Evolutionary conservation across 2,797 vertebrate species (phyloP), one percentile per base, ranked within the genome.

Genomic region (Salmo trutta): DNA sequence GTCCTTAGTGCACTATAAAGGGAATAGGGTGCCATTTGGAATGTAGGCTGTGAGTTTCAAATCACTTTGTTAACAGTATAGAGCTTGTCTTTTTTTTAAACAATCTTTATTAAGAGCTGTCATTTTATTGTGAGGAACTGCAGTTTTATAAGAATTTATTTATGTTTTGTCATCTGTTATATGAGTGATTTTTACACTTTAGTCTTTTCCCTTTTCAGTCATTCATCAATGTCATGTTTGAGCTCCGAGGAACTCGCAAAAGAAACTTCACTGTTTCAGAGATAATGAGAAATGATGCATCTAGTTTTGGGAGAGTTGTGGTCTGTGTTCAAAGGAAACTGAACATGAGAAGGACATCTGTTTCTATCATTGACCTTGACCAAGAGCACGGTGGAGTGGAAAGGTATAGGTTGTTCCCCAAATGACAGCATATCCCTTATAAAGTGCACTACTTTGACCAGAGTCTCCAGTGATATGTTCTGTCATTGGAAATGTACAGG

Each of bases 161-260:
- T 47, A 12, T 47, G 41, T 47, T 47, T 14, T 47, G 41, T 47
- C 10, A 12, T 47, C 41, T 47, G 10, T 47, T 47, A 47, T 14
- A 47, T 47, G 10, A 47, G 12, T 14, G 41, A 47, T 47, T 47
- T 47, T 47, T 47, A 47, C 85, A 88, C 86, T 80, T 85, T 6
- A 5, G 56, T 19, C 53, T 21, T n/a, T 14, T 19, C 33, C 75
- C 70, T 75, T 59, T 76, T 81, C 47, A 78, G 78, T 87, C 85
- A 85, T 88, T 82, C 62, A 79, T 53, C 76, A 82, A 79, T 81
- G 75, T 54, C 51, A 54, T 47, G 76, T 76, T 75, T 33, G 67
- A 65, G 65, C 19, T 75, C 75, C 1, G 29, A 74, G 56, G n/a
- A 17, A 29, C 21, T 29, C 19, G n/a, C 71, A 27, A 41, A 27